Percentiles rank a stretch among this genome's conserved stretches.
Conservation (phyloP, 2,888 invertebrate species). For the Pollenia angustigena region DNA sequence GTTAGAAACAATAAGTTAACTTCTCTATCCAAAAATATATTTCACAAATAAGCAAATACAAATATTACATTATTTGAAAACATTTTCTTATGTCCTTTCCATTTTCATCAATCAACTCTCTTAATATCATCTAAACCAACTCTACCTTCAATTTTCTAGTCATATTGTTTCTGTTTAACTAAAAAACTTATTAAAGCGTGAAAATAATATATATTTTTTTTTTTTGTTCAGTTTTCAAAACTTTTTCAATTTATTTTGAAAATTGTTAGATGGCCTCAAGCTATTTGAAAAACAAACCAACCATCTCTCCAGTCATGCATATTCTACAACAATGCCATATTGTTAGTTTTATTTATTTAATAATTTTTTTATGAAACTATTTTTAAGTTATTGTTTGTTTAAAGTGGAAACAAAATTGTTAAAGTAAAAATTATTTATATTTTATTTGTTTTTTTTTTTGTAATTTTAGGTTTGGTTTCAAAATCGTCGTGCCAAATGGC, state of each 20-base stretch:
- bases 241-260: conserved; percentile 71
- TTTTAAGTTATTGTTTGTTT: conserved; percentile 48
- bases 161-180: conserved; percentile 16
- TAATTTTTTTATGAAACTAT: conserved; percentile 37
- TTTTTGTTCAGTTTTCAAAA: conserved; percentile 39
- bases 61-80: too few species aligned
- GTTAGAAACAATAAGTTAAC: too few species aligned
- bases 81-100: too few species aligned
- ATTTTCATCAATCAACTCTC: too few species aligned
- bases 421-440: conserved; percentile 43
- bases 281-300: conserved; percentile 39
- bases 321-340: conserved; percentile 18
- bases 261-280: conserved; percentile 45
- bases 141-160: too few species aligned
- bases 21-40: too few species aligned
- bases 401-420: conserved; percentile 37
- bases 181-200: conserved; percentile 67
- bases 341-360: conserved; percentile 31
- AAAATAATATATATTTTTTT: conserved; percentile 53
- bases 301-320: conserved; percentile 3
- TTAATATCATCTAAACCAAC: too few species aligned
- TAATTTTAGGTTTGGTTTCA: conserved; percentile 94
- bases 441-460: conserved; percentile 43
- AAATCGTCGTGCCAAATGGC: conserved; percentile 96
- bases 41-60: too few species aligned